Base-by-base conservation (phyloP, 2,888 invertebrate genomes). In the Dascillus cervinus region DNA sequence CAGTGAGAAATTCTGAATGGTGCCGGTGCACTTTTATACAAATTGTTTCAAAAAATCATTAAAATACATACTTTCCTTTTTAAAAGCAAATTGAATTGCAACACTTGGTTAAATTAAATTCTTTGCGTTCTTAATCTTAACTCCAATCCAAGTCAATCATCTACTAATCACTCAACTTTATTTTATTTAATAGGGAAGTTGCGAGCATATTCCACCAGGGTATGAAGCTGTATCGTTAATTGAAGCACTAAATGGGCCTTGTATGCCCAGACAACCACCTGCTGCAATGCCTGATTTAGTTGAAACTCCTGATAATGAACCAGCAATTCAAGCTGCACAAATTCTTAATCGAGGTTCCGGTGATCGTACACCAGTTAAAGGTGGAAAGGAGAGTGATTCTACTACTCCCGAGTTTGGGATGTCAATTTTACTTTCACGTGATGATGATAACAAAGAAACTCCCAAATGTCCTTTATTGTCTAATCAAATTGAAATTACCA, bases 201-300 rank as follows among this genome's bases (percentile, higher is more conserved):
- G 78, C 59, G 87, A 88, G 58, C 84, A 87, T 58, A 86, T 94
- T 53, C 95, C 94, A 6, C 75, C 84, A 0, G 95, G 95, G 1
- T 96, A 92, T 65, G 89, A 94, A 68, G 83, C 91, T 13, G 88
- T 96, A 29, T 88, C 95, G 0, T 71, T 96, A 29, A 86, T 96
- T 46, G 96, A 96, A 69, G 96, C 96, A 3, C 70, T 96, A 30
- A 96, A 96, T 68, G 96, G 96, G 0, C 94, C 92, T 4, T 82
- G 77, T 50, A 69, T 71, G 17, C 72, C 73, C 28, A 70, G 73
- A 43, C 60, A 60, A 33, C 61, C 64, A 4, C 62, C 65, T 5
- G 55, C 66, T 2, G 64, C 65, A 3, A 58, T 65, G 52, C 63
- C 66, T 4, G 66, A 66, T 44, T 36, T 66, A 15, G 70, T 71